Conservation (phyloP, 2,797 vertebrate species). For the Sparus aurata region DNA sequence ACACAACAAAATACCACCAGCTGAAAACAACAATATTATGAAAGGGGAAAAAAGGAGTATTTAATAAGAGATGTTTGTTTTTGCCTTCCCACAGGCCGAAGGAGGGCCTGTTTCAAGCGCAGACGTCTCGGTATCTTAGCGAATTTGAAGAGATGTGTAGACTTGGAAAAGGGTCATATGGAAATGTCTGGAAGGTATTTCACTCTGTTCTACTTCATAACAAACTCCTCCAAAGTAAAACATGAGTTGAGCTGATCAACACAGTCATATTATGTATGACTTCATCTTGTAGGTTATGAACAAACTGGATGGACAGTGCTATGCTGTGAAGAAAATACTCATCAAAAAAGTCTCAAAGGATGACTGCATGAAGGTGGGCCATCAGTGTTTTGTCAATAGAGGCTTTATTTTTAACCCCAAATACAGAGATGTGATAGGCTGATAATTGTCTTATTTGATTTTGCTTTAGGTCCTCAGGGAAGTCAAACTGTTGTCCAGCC, state of each 20-base stretch:
- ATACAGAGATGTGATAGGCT: not conserved
- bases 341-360: conserved; percentile 93
- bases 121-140: conserved; percentile 95
- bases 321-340: conserved; percentile 98
- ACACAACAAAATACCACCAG: not conserved
- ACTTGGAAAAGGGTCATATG: conserved; percentile 96
- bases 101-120: conserved; percentile 90
- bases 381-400: not conserved
- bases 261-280: not conserved
- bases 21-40: not conserved
- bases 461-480: conserved; percentile 92
- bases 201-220: not conserved
- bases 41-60: not conserved
- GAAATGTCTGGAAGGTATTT: conserved; percentile 94
- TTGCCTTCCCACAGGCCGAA: conserved; percentile 73
- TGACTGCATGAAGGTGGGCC: conserved; percentile 94
- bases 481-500: conserved; percentile 95
- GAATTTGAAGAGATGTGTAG: conserved; percentile 94
- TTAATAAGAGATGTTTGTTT: conserved; percentile 6
- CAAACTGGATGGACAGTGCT: conserved; percentile 95
- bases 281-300: conserved; percentile 90
- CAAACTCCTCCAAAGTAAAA: not conserved
- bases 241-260: not conserved
- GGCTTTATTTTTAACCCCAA: not conserved
- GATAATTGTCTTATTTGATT: not conserved